phyloP scores from a whole-genome alignment of 2,113 vertebrate species.

The Equus quagga region DNA sequence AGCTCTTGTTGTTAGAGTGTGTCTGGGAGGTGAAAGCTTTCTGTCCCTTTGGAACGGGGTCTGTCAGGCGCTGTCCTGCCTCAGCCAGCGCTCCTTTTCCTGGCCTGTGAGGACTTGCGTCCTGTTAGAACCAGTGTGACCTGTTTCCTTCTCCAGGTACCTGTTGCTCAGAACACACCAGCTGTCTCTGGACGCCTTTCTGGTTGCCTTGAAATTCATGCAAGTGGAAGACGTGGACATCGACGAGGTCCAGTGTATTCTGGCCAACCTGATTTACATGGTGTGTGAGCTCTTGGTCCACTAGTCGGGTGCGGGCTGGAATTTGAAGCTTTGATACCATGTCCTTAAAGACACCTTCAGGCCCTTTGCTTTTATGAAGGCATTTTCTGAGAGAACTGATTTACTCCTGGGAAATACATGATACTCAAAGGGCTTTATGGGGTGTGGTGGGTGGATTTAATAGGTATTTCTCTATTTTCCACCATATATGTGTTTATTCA shows the following conservation, averaged over 20 bases:
- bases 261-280: constrained; percentile 98
- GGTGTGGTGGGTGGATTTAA: too few relatives aligned
- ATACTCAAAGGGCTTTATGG: neutral
- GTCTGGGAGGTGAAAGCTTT: neutral
- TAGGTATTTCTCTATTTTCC: rapidly evolving
- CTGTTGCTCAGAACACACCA: constrained; percentile 95
- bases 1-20: neutral
- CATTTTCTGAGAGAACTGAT: neutral
- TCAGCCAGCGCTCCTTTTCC: rapidly evolving
- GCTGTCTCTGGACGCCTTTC: constrained; percentile 95
- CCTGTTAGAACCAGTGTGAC: rapidly evolving
- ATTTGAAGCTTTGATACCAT: neutral
- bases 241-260: constrained; percentile 97
- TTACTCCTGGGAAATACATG: neutral
- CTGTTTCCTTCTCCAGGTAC: constrained; percentile 87
- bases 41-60: neutral
- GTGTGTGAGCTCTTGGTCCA: constrained; percentile 81
- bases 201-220: constrained; percentile 96
- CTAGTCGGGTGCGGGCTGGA: neutral
- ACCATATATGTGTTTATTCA: rapidly evolving
- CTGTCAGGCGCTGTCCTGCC: neutral
- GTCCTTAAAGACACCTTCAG: too few relatives aligned
- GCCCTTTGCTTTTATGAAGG: neutral
- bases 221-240: constrained; percentile 96
- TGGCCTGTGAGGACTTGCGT: neutral